Percentiles rank a stretch among this genome's conserved stretches.
These are phyloP conservation scores for Sebastes steindachneri DNA, from an alignment of 2,797 vertebrate genomes.

Conservation along the genomic window DNA sequence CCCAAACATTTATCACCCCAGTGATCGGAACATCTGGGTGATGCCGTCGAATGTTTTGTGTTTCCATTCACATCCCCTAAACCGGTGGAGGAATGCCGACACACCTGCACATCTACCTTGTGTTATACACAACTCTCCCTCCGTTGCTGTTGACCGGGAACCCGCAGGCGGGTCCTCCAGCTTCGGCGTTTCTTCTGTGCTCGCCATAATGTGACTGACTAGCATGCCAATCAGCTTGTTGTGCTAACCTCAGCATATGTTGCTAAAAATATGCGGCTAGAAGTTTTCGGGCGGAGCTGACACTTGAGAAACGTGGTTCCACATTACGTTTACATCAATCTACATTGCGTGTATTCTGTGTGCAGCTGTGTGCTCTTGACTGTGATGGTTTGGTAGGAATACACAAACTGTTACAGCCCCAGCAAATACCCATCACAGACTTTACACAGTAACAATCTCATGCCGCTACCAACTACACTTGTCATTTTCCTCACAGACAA, in stretches of 20 bases:
- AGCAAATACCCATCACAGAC: neutral
- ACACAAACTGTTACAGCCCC: neutral
- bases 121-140: neutral
- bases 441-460: neutral
- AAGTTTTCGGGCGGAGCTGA: too few species aligned
- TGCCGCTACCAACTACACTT: neutral
- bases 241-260: too few species aligned
- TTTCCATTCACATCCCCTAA: neutral
- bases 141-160: neutral
- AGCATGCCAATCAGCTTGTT: too few species aligned
- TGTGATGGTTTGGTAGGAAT: neutral
- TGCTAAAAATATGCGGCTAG: too few species aligned
- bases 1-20: too few species aligned
- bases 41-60: neutral
- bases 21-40: neutral
- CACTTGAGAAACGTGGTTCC: neutral
- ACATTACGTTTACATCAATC: neutral
- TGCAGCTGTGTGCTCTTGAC: neutral
- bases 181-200: too few species aligned
- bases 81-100: neutral
- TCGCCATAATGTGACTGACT: too few species aligned
- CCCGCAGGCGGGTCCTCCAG: too few species aligned
- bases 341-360: neutral
- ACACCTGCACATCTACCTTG: neutral
- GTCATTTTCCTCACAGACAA: neutral